Base-by-base conservation (phyloP, 1,140 invertebrate species). In the Archegozetes longisetosus region DNA sequence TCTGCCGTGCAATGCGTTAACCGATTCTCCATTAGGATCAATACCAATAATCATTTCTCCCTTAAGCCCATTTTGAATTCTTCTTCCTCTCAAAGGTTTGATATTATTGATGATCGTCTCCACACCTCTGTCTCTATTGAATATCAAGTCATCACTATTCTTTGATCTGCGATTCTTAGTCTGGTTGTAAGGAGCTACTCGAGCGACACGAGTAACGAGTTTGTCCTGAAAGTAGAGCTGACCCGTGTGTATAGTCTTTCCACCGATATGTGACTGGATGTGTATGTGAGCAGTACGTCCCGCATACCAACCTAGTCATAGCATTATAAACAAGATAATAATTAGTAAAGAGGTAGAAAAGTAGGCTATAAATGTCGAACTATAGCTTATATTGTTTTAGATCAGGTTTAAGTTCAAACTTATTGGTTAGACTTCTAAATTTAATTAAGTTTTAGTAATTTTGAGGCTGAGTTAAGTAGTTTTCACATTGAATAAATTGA, bases 91-190 rank as follows among this genome's bases (percentile, higher is more conserved):
- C 6, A 25, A n/a, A 17, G 48, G 46, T 23, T 53, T 28, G 2
- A 58, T 53, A 24, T 51, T n/a, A 24, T 58, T 17, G n/a, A 58
- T 51, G n/a, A 58, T 58, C 4, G 57, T 51, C 14, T 20, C 17
- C 24, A 50, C 12, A 46, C 57, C 57, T 14, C 22, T 51, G 25
- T 58, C 57, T 9, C 57, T 40, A 22, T 25, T 17, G n/a, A 58
- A 58, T 2, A 58, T 58, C n/a, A 50, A 58, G 27, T 58, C 57
- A 24, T n/a, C 57, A 23, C 50, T 47, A 51, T 58, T 58, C 3
- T 4, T 49, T 1, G 17, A 9, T 22, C 13, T 24, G 9, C 14
- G 13, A 20, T 51, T 51, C 17, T 17, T 47, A 17, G 46, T 40
- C 27, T 32, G 25, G 14, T 58, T 58, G 24, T 58, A 58, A 17